Percentiles rank a stretch among this genome's conserved stretches.
phyloP scores from a whole-genome alignment of 1,140 invertebrate genomes.

The Drosophila pachea region DNA sequence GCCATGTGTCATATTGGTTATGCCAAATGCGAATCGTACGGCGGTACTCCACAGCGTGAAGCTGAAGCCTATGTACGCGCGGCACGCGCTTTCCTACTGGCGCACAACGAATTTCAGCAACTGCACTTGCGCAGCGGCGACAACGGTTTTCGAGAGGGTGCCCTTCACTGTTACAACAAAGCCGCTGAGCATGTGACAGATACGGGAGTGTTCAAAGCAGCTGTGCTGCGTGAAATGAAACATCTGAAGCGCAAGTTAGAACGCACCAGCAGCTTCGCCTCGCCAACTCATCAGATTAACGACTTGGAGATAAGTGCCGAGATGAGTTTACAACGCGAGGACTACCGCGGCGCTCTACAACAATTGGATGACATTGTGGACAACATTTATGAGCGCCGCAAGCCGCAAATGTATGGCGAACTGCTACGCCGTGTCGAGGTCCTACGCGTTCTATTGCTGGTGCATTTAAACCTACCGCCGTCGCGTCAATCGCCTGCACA shows the following conservation, averaged over 20 bases:
- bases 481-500: slow-evolving; percentile 74
- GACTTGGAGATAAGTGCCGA: slow-evolving; percentile 68
- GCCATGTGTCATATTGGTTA: slow-evolving; percentile 75
- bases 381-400: slow-evolving; percentile 72
- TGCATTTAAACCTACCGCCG: slow-evolving; percentile 70
- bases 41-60: slow-evolving; percentile 57
- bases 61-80: slow-evolving; percentile 69
- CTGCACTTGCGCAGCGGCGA: slow-evolving; percentile 52
- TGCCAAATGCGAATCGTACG: slow-evolving; percentile 70
- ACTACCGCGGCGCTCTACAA: slow-evolving; percentile 65
- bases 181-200: slow-evolving; percentile 64
- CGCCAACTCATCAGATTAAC: slow-evolving; percentile 70
- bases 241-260: slow-evolving; percentile 58
- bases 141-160: slow-evolving; percentile 63
- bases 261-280: slow-evolving; percentile 70
- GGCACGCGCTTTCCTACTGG: slow-evolving; percentile 58
- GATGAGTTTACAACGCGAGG: slow-evolving; percentile 42
- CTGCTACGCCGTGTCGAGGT: slow-evolving; percentile 65
- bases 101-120: slow-evolving; percentile 49
- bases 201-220: slow-evolving; percentile 69
- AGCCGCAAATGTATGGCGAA: slow-evolving; percentile 60
- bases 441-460: slow-evolving; percentile 61
- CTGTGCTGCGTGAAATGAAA: slow-evolving; percentile 69
- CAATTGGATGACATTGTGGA: slow-evolving; percentile 77
- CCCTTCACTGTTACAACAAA: slow-evolving; percentile 66